These are phyloP conservation scores for Orthosia incerta DNA, from an alignment of 2,888 invertebrate genomes.

Conservation along the genomic window DNA sequence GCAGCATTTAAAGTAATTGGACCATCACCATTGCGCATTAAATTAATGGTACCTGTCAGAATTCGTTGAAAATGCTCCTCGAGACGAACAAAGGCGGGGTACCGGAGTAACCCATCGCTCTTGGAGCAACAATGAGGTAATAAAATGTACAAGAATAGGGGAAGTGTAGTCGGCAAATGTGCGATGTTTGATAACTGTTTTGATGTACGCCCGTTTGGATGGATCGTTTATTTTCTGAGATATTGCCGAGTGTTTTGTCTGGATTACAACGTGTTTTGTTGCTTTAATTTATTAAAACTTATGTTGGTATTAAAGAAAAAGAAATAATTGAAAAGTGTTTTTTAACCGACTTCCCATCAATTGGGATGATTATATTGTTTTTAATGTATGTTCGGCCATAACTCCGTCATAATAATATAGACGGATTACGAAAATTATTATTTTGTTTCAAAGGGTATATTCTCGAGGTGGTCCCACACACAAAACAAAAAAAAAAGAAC, in stretches of 20 bases:
- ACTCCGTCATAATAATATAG: no score
- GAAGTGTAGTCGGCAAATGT: conserved; percentile 66
- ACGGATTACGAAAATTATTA: no score
- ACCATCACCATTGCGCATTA: conserved; percentile 72
- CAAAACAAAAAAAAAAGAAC: no score
- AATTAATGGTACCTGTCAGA: conserved; percentile 84
- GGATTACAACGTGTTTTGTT: conserved; percentile 1
- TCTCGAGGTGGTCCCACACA: no score
- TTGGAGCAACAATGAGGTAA: conserved; percentile 79
- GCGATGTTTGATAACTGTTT: conserved; percentile 66
- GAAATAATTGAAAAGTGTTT: neutral
- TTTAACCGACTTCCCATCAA: no score
- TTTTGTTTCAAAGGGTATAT: no score
- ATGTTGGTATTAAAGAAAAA: neutral
- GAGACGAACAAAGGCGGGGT: conserved; percentile 71
- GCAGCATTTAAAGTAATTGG: conserved; percentile 73
- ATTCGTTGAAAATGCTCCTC: conserved; percentile 75
- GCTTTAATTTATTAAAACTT: neutral
- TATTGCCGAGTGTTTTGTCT: conserved; percentile 18
- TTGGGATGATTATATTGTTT: no score
- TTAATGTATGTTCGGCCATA: no score
- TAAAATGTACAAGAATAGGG: conserved; percentile 80
- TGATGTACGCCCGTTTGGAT: conserved; percentile 47
- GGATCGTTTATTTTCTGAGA: conserved; percentile 38
- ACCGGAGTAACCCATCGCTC: conserved; percentile 76